Evolutionary conservation across 2,797 vertebrate genomes (phyloP).

Genomic region (Labeo calbasu): DNA sequence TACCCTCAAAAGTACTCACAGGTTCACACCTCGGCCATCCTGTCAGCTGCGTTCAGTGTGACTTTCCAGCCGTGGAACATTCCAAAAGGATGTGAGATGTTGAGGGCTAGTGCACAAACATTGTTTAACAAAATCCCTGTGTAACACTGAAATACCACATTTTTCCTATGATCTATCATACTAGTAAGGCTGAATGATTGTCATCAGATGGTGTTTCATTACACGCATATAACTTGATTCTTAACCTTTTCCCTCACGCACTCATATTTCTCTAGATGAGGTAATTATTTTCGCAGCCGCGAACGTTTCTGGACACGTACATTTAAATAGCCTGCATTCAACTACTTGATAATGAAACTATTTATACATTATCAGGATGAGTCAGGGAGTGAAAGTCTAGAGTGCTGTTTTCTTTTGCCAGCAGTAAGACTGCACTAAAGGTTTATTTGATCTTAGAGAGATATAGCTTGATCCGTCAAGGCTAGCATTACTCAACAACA

Average conservation of each 20-base stretch:
- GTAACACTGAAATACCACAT: neutral
- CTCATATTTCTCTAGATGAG: constrained; percentile 23
- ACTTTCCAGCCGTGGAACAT: neutral
- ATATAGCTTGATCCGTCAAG: constrained; percentile 24
- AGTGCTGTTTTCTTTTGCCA: constrained; percentile 30
- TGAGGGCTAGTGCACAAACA: constrained; percentile 16
- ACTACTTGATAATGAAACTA: constrained; percentile 33
- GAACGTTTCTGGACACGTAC: constrained; percentile 15
- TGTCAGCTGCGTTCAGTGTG: constrained; percentile 19
- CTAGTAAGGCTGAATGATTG: neutral
- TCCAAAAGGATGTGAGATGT: constrained; percentile 11
- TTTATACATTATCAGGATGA: constrained; percentile 34
- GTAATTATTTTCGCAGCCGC: constrained; percentile 3
- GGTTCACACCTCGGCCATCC: constrained; percentile 34
- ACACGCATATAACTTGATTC: constrained; percentile 3
- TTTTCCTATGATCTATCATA: neutral
- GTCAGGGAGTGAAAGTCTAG: constrained; percentile 32
- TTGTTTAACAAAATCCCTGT: constrained; percentile 5
- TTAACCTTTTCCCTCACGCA: constrained; percentile 21
- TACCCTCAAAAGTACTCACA: neutral
- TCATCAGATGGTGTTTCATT: constrained; percentile 22
- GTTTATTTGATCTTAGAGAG: constrained; percentile 42
- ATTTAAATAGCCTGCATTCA: constrained; percentile 28
- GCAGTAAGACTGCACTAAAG: constrained; percentile 6
- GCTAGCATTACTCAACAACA: constrained; percentile 37